Evolutionary conservation across 2,888 invertebrate genomes (phyloP), one percentile per base, ranked within the genome.

Genomic region (Leptinotarsa rubiginosa): DNA sequence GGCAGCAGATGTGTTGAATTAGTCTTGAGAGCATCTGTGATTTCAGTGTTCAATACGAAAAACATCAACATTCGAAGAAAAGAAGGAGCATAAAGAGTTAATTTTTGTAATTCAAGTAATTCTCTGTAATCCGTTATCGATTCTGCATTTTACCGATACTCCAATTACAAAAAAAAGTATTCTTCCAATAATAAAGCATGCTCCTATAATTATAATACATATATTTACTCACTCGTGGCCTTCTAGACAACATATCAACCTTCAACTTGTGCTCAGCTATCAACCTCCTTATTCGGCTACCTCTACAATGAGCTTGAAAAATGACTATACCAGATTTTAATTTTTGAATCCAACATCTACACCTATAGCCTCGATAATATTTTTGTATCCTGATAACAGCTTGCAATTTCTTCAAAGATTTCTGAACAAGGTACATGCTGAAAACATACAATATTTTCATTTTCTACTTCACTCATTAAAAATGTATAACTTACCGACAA

Each of bases 291-390:
- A 93, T 89, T 54, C 92, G 86, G 81, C 90, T 91, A 0, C 96
- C 96, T 31, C 94, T 88, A 12, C 93, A 92, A 80, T 91, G 90
- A 1, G 95, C 93, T 86, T 97, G 96, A 84, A 97, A 91, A 20
- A 88, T 84, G 4, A 93, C 85, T 18, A 93, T 86, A 7, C 91
- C 91, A 12, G 86, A 84, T 65, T 91, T 90, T 12, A 96, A 87
- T 74, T 91, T 91, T 75, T 90, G 87, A 86, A 92, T 94, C 92
- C 93, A 93, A 68, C 89, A 89, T 3, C 93, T 90, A 47, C 90
- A 91, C 73, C 90, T 90, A 81, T 92, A 92, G 31, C 93, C 92
- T 72, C 95, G 90, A 93, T 95, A 97, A 84, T 91, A 91, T 66
- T 94, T 91, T 86, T 98, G 97, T 70, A 98, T 93, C 69, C 92